phyloP scores from a whole-genome alignment of 2,888 invertebrate genomes.

The Sesia apiformis region DNA sequence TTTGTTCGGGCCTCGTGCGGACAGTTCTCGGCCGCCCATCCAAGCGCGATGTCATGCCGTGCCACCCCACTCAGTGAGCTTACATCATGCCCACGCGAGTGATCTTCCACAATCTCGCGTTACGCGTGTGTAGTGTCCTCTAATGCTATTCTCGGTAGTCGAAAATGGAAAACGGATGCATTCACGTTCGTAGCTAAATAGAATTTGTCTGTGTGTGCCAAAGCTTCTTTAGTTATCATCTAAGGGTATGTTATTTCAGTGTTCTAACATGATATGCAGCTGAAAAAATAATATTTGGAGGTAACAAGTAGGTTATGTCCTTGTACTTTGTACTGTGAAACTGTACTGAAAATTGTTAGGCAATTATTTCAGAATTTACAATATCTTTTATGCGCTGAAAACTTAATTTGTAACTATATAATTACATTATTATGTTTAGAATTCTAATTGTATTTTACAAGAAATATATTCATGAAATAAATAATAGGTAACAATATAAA shows the following conservation, averaged over 20 bases:
- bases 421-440: no score
- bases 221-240: conserved; percentile 40
- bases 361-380: no score
- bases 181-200: conserved; percentile 57
- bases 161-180: conserved; percentile 15
- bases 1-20: conserved; percentile 6
- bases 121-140: conserved; percentile 39
- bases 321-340: no score
- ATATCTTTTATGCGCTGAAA: no score
- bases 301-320: no score
- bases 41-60: conserved; percentile 53
- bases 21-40: conserved; percentile 52
- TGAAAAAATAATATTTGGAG: no score
- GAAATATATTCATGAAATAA: no score
- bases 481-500: no score
- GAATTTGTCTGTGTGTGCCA: conserved; percentile 40
- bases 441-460: no score
- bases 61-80: conserved; percentile 10
- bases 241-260: conserved; percentile 1
- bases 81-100: neutral
- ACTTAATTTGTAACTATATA: no score
- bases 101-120: conserved; percentile 5
- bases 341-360: no score
- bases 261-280: no score
- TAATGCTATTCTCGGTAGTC: conserved; percentile 3